A percentile compares a stretch with the other conserved stretches of the same genome.
Evolutionary conservation across 2,888 invertebrate genomes (phyloP).

Genomic region (Neoaliturus tenellus): DNA sequence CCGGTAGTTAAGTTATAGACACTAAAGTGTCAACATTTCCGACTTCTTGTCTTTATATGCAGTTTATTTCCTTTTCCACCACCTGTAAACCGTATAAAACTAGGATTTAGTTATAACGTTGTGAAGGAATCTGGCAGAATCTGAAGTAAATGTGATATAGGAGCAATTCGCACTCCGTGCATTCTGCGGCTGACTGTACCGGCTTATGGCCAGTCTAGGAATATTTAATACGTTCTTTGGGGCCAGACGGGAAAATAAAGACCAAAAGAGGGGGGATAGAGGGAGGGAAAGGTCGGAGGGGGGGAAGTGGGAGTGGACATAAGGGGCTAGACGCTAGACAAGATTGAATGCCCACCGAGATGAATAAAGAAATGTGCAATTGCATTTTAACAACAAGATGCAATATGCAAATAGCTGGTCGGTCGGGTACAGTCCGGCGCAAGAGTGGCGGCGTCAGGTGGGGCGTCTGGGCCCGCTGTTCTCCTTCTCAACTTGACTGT

Average conservation of each 20-base stretch:
- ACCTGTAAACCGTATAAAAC: not conserved
- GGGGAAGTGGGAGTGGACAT: slow-evolving; percentile 51
- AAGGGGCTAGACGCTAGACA: slow-evolving; percentile 59
- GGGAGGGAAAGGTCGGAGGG: slow-evolving; percentile 5
- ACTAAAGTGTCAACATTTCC: not conserved
- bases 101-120: not conserved
- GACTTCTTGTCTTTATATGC: not conserved
- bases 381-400: slow-evolving; percentile 61
- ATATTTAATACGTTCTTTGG: slow-evolving; percentile 59
- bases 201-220: slow-evolving; percentile 53
- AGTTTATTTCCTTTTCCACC: not conserved
- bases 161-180: not conserved
- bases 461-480: slow-evolving; percentile 10
- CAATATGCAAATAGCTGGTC: slow-evolving; percentile 59
- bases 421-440: slow-evolving; percentile 44
- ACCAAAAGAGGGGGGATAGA: not conserved
- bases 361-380: slow-evolving; percentile 62
- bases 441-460: slow-evolving; percentile 41
- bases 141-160: not conserved
- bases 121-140: not conserved
- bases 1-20: not conserved
- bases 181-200: slow-evolving; percentile 57
- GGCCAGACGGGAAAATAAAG: slow-evolving; percentile 56
- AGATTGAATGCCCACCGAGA: slow-evolving; percentile 60
- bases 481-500: slow-evolving; percentile 20